Conservation (phyloP, 2,888 invertebrate species). For the Apocheima hispidaria region DNA sequence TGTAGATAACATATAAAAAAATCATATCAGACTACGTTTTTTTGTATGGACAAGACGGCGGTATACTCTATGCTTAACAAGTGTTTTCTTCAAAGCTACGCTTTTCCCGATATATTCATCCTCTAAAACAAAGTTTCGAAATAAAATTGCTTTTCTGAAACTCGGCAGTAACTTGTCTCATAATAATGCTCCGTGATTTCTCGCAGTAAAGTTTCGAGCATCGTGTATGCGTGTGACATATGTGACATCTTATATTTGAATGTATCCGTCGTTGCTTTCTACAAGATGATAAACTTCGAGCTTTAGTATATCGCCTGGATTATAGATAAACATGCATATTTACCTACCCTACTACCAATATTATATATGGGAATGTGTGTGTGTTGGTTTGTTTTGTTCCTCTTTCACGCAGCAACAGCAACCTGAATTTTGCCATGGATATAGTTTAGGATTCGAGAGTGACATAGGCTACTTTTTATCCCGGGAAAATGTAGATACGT, state of each 20-base stretch:
- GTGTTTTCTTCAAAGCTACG: conserved; percentile 2
- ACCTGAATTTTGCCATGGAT: too few relatives aligned
- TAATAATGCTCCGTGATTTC: conserved; percentile 31
- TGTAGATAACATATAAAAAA: too few relatives aligned
- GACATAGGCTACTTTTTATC: too few relatives aligned
- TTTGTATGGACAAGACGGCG: too few relatives aligned
- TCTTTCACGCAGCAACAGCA: too few relatives aligned
- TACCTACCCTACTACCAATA: background rate
- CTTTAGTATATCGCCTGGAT: conserved; percentile 12
- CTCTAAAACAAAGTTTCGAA: conserved; percentile 20
- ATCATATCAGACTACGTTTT: too few relatives aligned
- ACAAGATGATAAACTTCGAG: conserved; percentile 24
- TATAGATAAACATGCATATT: conserved; percentile 17
- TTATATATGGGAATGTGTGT: background rate
- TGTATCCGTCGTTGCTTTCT: conserved; percentile 20
- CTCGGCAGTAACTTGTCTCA: conserved; percentile 28
- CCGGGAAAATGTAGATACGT: too few relatives aligned
- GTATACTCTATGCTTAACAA: too few relatives aligned
- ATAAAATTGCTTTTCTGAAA: conserved; percentile 27
- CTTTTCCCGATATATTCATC: conserved; percentile 2
- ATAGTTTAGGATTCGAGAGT: too few relatives aligned
- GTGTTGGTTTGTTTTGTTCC: too few relatives aligned
- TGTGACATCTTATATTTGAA: conserved; percentile 32
- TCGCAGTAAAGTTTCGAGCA: conserved; percentile 27
- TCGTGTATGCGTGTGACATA: conserved; percentile 25